phyloP scores from a whole-genome alignment of 2,888 invertebrate genomes.

The Agrilus cyanescens region DNA sequence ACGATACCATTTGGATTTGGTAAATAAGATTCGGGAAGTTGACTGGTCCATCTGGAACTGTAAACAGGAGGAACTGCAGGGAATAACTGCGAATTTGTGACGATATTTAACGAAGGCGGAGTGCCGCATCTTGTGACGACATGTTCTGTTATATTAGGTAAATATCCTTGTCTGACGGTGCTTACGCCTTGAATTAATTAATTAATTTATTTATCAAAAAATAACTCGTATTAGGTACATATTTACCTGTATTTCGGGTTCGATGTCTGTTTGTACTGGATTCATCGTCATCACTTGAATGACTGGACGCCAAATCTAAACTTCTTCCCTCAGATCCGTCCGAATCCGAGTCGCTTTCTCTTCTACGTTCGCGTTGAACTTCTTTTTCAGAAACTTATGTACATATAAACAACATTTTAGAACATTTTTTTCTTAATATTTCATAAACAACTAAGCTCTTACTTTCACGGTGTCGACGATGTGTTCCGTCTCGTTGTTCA shows the following conservation, averaged over 20 bases:
- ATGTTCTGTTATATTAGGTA: slow-evolving; percentile 51
- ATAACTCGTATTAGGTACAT: slow-evolving; percentile 13
- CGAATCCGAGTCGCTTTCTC: slow-evolving; percentile 61
- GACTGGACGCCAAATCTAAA: slow-evolving; percentile 86
- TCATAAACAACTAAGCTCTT: slow-evolving; percentile 1
- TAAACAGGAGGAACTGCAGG: slow-evolving; percentile 52
- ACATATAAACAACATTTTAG: slow-evolving; percentile 3
- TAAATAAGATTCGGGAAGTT: slow-evolving; percentile 52
- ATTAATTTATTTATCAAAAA: not conserved
- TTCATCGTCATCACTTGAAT: slow-evolving; percentile 85
- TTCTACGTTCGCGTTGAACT: slow-evolving; percentile 27
- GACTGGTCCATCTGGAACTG: slow-evolving; percentile 55
- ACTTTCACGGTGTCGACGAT: slow-evolving; percentile 26
- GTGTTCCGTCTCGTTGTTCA: slow-evolving; percentile 45
- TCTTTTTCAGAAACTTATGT: slow-evolving; percentile 27
- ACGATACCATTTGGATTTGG: slow-evolving; percentile 38
- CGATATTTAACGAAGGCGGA: slow-evolving; percentile 49
- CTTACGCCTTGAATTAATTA: slow-evolving; percentile 9
- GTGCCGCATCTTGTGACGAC: slow-evolving; percentile 38
- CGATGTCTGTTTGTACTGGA: slow-evolving; percentile 39
- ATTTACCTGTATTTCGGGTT: slow-evolving; percentile 22
- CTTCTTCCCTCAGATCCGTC: slow-evolving; percentile 68
- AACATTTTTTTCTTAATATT: too few relatives aligned
- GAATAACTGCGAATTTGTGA: slow-evolving; percentile 56
- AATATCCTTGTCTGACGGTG: slow-evolving; percentile 35